These are phyloP conservation scores for Procambarus clarkii DNA, from an alignment of 1,140 invertebrate genomes.

Conservation along the genomic window DNA sequence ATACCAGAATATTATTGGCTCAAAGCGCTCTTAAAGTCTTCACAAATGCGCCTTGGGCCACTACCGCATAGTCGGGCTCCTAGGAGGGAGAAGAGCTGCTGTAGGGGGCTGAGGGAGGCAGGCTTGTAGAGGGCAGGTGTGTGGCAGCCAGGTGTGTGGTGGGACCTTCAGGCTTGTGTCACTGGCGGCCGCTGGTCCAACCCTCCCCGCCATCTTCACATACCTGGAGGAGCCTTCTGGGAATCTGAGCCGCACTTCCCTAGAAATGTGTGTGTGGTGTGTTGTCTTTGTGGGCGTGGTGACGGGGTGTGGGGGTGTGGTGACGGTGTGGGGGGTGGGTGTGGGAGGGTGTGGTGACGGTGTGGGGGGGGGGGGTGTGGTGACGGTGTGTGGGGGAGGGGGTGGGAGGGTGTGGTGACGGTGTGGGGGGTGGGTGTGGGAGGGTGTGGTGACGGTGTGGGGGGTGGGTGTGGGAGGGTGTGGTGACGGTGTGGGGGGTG, in stretches of 20 bases:
- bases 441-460: too few species aligned
- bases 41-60: too few species aligned
- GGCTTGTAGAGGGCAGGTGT: background rate
- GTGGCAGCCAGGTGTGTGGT: background rate
- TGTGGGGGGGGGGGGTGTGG: too few species aligned
- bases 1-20: too few species aligned
- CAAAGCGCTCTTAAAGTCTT: too few species aligned
- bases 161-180: constrained; percentile 41
- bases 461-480: too few species aligned
- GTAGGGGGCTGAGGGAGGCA: background rate
- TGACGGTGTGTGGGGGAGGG: too few species aligned
- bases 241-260: constrained; percentile 19
- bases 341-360: background rate
- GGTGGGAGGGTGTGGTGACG: too few species aligned
- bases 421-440: too few species aligned
- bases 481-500: too few species aligned
- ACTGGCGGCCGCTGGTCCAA: constrained; percentile 25
- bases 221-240: constrained; percentile 1
- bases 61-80: too few species aligned
- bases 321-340: background rate
- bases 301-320: background rate
- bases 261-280: background rate
- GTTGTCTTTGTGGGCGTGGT: background rate
- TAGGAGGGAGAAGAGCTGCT: background rate
- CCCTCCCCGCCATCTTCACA: constrained; percentile 29